phyloP scores from a whole-genome alignment of 2,113 vertebrate species.

The Phalacrocorax aristotelis region DNA sequence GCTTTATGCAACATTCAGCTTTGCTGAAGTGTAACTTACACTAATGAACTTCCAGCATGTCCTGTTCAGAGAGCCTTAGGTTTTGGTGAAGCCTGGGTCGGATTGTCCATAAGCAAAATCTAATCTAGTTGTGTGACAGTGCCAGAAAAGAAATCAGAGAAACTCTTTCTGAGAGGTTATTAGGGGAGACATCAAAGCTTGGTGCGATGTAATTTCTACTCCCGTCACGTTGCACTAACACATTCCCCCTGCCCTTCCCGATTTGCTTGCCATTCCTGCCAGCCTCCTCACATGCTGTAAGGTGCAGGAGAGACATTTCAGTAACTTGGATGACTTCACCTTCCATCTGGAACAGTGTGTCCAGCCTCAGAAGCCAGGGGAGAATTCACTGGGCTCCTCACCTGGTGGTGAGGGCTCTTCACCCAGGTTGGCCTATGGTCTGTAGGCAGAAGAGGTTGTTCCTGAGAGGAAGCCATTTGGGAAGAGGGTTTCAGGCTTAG shows the following conservation, averaged over 20 bases:
- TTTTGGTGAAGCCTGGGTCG: background rate
- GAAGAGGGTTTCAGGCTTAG: background rate
- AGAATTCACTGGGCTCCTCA: background rate
- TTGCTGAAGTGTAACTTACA: background rate
- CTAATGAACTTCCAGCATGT: background rate
- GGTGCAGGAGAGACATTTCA: background rate
- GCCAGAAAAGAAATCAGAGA: background rate
- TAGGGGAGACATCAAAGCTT: background rate
- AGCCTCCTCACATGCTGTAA: background rate
- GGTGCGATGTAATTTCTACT: background rate
- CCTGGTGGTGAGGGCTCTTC: background rate
- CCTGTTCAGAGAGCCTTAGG: background rate
- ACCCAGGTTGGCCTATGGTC: background rate
- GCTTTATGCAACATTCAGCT: constrained; percentile 29
- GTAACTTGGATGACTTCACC: background rate
- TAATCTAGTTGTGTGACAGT: background rate
- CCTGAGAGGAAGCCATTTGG: background rate
- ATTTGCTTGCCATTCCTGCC: background rate
- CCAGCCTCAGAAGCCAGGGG: background rate
- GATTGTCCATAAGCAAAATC: background rate
- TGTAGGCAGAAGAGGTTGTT: background rate
- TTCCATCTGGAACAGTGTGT: background rate
- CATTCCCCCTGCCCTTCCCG: background rate
- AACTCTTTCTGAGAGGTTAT: background rate
- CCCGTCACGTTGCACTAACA: background rate